These are phyloP conservation scores for Mesochorus sp. DNA, from an alignment of 2,888 invertebrate genomes.

Conservation along the genomic window DNA sequence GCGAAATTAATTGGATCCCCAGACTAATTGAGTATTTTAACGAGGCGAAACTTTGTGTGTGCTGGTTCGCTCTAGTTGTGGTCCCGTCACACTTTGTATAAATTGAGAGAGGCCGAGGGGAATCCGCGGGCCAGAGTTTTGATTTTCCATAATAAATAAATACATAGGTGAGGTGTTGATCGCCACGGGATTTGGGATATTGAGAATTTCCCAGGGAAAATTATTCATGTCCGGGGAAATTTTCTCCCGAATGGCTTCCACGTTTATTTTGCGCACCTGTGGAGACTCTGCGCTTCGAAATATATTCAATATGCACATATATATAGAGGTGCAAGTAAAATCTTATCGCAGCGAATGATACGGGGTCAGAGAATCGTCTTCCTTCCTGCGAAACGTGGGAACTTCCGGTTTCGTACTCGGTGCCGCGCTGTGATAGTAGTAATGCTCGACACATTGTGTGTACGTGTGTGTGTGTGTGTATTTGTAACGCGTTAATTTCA, in stretches of 20 bases:
- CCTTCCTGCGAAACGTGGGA: constrained; percentile 59
- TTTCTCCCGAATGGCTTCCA: constrained; percentile 15
- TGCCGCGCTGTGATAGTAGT: background rate
- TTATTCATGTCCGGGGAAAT: background rate
- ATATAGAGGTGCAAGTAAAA: background rate
- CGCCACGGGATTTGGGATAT: background rate
- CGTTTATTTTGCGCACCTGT: constrained; percentile 11
- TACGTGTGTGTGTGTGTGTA: no score
- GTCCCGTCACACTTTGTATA: constrained; percentile 13
- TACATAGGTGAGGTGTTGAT: constrained; percentile 25
- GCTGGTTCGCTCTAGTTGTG: constrained; percentile 8
- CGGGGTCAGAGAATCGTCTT: constrained; percentile 53
- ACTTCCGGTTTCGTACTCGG: constrained; percentile 45
- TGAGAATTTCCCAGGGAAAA: constrained; percentile 51
- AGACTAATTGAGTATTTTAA: constrained; percentile 52
- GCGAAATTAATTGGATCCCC: constrained; percentile 42
- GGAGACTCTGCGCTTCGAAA: background rate
- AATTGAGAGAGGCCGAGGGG: background rate
- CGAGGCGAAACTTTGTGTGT: no score
- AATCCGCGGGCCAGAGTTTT: constrained; percentile 30
- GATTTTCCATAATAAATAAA: no score
- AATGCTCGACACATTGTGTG: constrained; percentile 20
- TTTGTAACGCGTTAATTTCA: constrained; percentile 55
- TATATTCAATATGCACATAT: no score
- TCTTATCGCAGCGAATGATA: constrained; percentile 52